phyloP scores from a whole-genome alignment of 37 sponge, comb jelly and placozoan genomes.

The Diacarnus erythraeanus region DNA sequence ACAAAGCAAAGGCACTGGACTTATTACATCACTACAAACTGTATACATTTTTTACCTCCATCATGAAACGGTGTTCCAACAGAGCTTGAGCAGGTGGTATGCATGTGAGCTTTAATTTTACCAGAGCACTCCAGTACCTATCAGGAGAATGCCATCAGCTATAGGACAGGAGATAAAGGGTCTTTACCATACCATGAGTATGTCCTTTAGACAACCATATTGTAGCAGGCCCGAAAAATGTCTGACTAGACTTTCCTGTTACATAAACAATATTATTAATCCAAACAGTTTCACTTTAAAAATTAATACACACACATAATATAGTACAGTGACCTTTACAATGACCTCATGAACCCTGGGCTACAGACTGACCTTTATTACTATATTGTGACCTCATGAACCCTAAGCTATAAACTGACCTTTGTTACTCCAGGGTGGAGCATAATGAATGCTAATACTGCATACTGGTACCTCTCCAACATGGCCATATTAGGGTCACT shows the following conservation, averaged over 20 bases:
- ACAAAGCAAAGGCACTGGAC: too few species aligned
- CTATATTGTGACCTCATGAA: not conserved
- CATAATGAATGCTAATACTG: constrained; percentile 42
- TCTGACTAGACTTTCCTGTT: constrained; percentile 14
- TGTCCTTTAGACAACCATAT: constrained; percentile 18
- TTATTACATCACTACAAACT: too few species aligned
- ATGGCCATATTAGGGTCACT: constrained; percentile 18
- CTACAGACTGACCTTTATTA: not conserved
- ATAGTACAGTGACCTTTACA: too few species aligned
- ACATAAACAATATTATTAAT: not conserved
- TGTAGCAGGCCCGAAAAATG: constrained; percentile 47
- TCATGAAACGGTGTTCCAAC: too few species aligned
- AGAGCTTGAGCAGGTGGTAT: too few species aligned
- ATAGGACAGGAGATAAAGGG: too few species aligned
- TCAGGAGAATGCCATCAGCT: too few species aligned
- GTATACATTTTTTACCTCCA: too few species aligned
- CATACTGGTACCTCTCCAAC: constrained; percentile 13
- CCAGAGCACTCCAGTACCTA: too few species aligned
- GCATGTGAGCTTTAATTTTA: too few species aligned
- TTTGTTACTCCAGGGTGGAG: constrained; percentile 41
- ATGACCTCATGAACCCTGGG: not conserved
- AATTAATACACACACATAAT: too few species aligned
- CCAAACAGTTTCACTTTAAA: too few species aligned
- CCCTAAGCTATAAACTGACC: not conserved
- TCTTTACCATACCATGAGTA: constrained; percentile 58